These are phyloP conservation scores for Heliocidaris tuberculata DNA, from an alignment of 35 echinoderm and acorn worm genomes.

Conservation along the genomic window DNA sequence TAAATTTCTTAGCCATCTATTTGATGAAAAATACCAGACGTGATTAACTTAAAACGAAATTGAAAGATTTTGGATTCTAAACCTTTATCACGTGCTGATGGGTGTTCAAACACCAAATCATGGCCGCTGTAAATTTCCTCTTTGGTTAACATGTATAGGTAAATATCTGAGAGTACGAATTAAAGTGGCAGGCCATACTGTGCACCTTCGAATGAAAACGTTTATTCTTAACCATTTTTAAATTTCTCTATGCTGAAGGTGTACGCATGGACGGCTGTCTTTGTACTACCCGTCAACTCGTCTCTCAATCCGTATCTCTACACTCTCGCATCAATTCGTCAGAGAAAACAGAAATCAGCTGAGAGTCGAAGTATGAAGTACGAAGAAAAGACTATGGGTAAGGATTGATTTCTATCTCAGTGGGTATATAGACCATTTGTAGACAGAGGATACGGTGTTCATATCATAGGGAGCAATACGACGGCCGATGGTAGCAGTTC, in stretches of 20 bases:
- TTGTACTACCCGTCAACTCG: conserved; percentile 71
- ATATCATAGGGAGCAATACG: too few species aligned
- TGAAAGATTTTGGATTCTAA: neutral
- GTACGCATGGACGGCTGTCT: conserved; percentile 73
- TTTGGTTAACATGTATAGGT: too few species aligned
- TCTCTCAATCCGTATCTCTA: conserved; percentile 73
- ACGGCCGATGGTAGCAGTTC: too few species aligned
- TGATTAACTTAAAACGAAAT: too few species aligned
- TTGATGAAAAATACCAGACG: too few species aligned
- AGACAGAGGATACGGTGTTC: too few species aligned
- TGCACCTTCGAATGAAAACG: neutral
- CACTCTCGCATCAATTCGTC: conserved; percentile 47
- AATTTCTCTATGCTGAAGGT: neutral
- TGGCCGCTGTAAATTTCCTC: neutral
- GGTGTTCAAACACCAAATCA: neutral
- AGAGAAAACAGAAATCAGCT: neutral
- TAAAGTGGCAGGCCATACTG: neutral
- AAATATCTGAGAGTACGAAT: neutral
- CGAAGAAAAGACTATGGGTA: neutral
- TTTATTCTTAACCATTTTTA: neutral
- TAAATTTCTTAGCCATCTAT: too few species aligned
- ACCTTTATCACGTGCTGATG: neutral
- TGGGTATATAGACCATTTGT: too few species aligned
- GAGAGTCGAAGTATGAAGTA: neutral
- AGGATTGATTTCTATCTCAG: neutral